Conservation (phyloP, 2,797 vertebrate species). For the Emys orbicularis region DNA sequence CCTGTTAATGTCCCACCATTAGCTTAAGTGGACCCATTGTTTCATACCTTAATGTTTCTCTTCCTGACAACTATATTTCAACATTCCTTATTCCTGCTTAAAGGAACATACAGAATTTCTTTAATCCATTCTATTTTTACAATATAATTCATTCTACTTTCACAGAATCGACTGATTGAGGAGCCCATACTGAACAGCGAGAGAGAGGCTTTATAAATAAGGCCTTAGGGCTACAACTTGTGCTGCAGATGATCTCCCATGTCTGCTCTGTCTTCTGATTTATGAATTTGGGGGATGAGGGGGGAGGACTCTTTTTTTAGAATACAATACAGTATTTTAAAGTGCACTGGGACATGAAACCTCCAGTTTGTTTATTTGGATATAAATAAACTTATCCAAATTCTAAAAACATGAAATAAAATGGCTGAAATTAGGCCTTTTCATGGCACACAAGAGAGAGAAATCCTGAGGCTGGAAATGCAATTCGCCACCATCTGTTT, state of each 20-base stretch:
- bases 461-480: neutral
- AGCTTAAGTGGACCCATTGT: no score
- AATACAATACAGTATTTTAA: constrained; percentile 21
- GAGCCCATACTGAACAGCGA: neutral
- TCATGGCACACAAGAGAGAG: neutral
- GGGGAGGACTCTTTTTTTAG: neutral
- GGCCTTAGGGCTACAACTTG: neutral
- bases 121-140: no score
- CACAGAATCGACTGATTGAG: neutral
- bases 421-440: constrained; percentile 20
- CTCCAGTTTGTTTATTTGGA: constrained; percentile 35
- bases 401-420: constrained; percentile 26
- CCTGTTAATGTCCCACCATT: no score
- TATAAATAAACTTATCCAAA: neutral
- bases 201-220: neutral
- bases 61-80: no score
- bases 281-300: neutral
- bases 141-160: no score
- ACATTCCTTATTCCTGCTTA: no score
- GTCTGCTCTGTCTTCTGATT: neutral
- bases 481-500: neutral
- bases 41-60: no score
- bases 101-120: no score
- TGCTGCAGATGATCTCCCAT: constrained; percentile 26
- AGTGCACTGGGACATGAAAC: constrained; percentile 50